Percentiles rank a stretch among this genome's conserved stretches.
These are phyloP conservation scores for Coenonympha arcania DNA, from an alignment of 2,888 invertebrate genomes.

Conservation along the genomic window DNA sequence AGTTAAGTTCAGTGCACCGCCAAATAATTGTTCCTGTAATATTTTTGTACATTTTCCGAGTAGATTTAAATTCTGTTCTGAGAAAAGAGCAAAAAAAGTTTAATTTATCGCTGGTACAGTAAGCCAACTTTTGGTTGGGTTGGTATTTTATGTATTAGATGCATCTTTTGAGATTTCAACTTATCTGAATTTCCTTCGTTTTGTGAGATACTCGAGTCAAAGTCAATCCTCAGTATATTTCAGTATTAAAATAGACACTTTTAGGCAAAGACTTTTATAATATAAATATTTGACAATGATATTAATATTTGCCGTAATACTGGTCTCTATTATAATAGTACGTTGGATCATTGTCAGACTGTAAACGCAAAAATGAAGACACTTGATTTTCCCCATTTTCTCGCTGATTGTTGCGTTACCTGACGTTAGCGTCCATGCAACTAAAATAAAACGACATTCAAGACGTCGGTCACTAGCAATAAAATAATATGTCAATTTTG, in stretches of 20 bases:
- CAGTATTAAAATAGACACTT: background rate
- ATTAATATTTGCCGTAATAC: too few species aligned
- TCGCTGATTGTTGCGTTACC: too few species aligned
- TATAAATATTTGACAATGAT: too few species aligned
- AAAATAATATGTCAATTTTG: too few species aligned
- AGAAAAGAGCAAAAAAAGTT: slow-evolving; percentile 25
- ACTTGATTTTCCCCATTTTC: too few species aligned
- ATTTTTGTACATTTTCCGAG: slow-evolving; percentile 29
- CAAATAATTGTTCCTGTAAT: slow-evolving; percentile 32
- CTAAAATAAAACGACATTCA: too few species aligned
- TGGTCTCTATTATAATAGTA: too few species aligned
- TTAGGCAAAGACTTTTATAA: too few species aligned
- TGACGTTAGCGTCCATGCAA: too few species aligned
- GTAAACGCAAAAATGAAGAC: too few species aligned
- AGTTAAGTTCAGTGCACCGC: slow-evolving; percentile 32
- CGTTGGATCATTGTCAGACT: too few species aligned
- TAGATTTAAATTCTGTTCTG: slow-evolving; percentile 28
- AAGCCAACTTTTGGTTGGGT: slow-evolving; percentile 20
- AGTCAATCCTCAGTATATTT: background rate
- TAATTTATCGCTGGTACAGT: slow-evolving; percentile 19
- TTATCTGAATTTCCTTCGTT: background rate
- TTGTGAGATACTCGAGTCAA: background rate
- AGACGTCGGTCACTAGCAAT: too few species aligned
- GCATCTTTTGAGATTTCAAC: background rate
- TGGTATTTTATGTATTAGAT: background rate